phyloP scores from a whole-genome alignment of 92 coral and sea anemone genomes.

The Galaxea fascicularis region DNA sequence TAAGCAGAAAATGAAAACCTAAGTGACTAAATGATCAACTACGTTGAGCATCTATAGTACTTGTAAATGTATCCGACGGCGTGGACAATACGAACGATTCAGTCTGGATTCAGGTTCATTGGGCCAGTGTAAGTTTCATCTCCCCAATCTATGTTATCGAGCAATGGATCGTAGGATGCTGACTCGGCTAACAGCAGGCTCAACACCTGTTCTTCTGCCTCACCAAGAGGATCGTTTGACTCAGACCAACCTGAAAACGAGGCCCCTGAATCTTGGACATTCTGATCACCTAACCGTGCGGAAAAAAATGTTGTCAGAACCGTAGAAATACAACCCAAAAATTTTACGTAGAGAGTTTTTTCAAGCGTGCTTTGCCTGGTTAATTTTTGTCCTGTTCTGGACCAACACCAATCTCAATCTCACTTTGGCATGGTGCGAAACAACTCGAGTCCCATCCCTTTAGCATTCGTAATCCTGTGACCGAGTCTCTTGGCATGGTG shows the following conservation, averaged over 20 bases:
- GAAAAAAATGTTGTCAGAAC: not conserved
- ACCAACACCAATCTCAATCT: too few relatives aligned
- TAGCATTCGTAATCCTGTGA: too few relatives aligned
- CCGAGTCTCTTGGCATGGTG: too few relatives aligned
- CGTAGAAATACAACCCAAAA: not conserved
- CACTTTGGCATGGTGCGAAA: too few relatives aligned
- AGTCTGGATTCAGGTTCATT: constrained; percentile 77
- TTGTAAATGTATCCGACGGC: not conserved
- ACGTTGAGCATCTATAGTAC: not conserved
- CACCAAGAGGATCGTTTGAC: constrained; percentile 70
- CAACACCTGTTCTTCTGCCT: constrained; percentile 84
- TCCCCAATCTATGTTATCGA: constrained; percentile 79
- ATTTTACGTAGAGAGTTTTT: too few relatives aligned
- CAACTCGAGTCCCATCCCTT: too few relatives aligned
- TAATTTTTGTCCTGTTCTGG: too few relatives aligned
- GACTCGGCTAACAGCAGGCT: constrained; percentile 85
- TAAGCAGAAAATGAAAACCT: not conserved
- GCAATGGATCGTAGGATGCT: constrained; percentile 62
- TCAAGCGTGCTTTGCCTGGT: too few relatives aligned
- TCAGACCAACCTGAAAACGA: constrained; percentile 50
- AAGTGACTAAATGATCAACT: not conserved
- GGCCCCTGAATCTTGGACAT: constrained; percentile 12
- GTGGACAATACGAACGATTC: not conserved
- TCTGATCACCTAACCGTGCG: constrained; percentile 12
- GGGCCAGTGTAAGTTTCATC: constrained; percentile 64